Evolutionary conservation across 1,140 invertebrate genomes (phyloP).

Genomic region (Carcinoscorpius rotundicauda): DNA sequence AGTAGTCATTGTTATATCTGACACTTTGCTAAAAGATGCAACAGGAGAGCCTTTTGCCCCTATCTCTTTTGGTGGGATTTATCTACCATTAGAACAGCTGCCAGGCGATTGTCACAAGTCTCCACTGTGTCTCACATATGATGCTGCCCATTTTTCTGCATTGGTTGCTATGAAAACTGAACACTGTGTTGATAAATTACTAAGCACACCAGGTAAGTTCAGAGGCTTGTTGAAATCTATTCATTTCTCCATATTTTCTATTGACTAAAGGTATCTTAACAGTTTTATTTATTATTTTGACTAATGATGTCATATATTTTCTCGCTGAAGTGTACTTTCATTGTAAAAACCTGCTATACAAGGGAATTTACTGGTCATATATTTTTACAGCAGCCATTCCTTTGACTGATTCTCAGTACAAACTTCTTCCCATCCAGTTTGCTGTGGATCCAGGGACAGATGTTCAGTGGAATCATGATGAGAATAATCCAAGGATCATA

Average conservation of each 20-base stretch:
- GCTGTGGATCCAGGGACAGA: slow-evolving; percentile 65
- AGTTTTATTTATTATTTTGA: too few relatives aligned
- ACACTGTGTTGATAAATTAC: slow-evolving; percentile 21
- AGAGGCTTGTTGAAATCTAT: too few relatives aligned
- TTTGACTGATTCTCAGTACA: slow-evolving; percentile 52
- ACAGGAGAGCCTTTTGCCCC: slow-evolving; percentile 73
- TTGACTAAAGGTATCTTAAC: too few relatives aligned
- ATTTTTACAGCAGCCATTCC: slow-evolving; percentile 45
- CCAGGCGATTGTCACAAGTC: slow-evolving; percentile 54
- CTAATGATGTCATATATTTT: too few relatives aligned
- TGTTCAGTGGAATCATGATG: slow-evolving; percentile 49
- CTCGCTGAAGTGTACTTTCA: too few relatives aligned
- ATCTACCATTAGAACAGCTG: slow-evolving; percentile 62
- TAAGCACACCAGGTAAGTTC: slow-evolving; percentile 6
- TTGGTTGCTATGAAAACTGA: slow-evolving; percentile 56
- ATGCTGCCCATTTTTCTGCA: slow-evolving; percentile 79
- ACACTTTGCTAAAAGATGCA: slow-evolving; percentile 63
- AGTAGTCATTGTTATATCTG: slow-evolving; percentile 77
- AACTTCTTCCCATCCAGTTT: slow-evolving; percentile 61
- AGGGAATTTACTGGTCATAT: too few relatives aligned
- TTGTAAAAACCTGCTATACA: too few relatives aligned
- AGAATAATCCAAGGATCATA: slow-evolving; percentile 32
- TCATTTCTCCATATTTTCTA: too few relatives aligned
- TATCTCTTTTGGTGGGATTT: slow-evolving; percentile 79
- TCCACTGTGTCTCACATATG: slow-evolving; percentile 67